Base-by-base conservation (phyloP, 1,140 invertebrate species). In the Pissodes strobi region DNA sequence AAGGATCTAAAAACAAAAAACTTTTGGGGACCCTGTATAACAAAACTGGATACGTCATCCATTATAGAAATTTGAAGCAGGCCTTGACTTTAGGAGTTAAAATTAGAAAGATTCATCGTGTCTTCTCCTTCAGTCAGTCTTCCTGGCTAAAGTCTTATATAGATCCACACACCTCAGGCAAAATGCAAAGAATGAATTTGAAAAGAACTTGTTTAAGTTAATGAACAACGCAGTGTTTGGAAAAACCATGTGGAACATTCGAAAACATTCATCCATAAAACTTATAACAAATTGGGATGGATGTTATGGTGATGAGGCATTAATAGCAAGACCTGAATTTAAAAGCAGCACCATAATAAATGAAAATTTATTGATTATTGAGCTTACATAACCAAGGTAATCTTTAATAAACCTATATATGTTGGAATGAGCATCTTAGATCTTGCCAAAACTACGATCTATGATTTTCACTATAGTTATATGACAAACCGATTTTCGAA, bases 91-190 rank as follows among this genome's bases (percentile, higher is more conserved):
- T 75, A 57, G 83, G 82, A 22, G 38, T 85, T 22, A 73, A 71
- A 65, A 46, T 83, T 46, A 77, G 63, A 45, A 81, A 82, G 76
- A 75, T 85, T 25, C 75, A 84, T 75, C 69, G 77, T 73, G 74
- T 82, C 56, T 74, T 82, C 65, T 66, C 77, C 75, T 85, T 86
- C 72, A 73, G 80, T 23, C 82, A 86, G 79, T 73, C 70, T 37
- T 17, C 66, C 53, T 84, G 78, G 79, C 66, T 84, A 25, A 74
- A 79, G 68, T 57, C 69, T 12, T 69, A 69, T 56, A 65, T 69
- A 9, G 65, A 68, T 48, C 56, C 68, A 68, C 61, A 8, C 13
- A 34, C 10, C 21, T 57, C 37, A 27, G 58, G 19, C 15, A 34
- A 27, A 15, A 38, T 34, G 75, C 79, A 15, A 76, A 58, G 52